Conservation (phyloP, 2,888 invertebrate genomes). For the Mythimna lalbum region DNA sequence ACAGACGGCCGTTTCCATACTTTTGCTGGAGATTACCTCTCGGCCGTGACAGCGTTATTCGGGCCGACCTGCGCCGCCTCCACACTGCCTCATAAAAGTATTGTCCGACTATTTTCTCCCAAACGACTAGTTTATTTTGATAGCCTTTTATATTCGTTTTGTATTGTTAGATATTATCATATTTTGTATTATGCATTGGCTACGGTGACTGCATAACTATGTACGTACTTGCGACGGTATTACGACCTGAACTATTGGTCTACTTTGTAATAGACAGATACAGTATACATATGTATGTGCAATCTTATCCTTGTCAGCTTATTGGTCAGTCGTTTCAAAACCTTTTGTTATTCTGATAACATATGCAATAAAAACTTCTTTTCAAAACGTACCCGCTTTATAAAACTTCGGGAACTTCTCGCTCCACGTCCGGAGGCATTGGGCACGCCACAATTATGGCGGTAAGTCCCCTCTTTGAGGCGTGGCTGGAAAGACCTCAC, state of each 20-base stretch:
- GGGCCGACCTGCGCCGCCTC: slow-evolving; percentile 58
- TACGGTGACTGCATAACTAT: not conserved
- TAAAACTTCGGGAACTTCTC: slow-evolving; percentile 23
- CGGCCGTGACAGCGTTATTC: slow-evolving; percentile 65
- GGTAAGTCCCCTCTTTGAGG: too few species aligned
- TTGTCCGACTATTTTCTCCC: slow-evolving; percentile 54
- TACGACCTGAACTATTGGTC: not conserved
- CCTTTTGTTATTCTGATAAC: not conserved
- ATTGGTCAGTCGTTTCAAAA: not conserved
- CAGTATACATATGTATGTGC: not conserved
- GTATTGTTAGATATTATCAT: slow-evolving; percentile 19
- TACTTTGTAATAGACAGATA: too few species aligned
- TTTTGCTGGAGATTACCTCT: slow-evolving; percentile 64
- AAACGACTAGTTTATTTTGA: slow-evolving; percentile 56
- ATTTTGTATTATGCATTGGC: slow-evolving; percentile 12
- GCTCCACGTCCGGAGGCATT: slow-evolving; percentile 10
- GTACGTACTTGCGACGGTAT: not conserved
- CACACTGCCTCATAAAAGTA: slow-evolving; percentile 58
- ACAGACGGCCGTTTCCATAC: slow-evolving; percentile 67
- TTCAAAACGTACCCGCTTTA: slow-evolving; percentile 9
- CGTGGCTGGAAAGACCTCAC: too few species aligned
- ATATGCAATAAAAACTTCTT: slow-evolving; percentile 4
- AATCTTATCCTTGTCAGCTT: too few species aligned
- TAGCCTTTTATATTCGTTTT: slow-evolving; percentile 45
- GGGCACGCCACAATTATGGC: too few species aligned